Evolutionary conservation across 2,797 vertebrate genomes (phyloP), one percentile per base, ranked within the genome.

Genomic region (Phoeniculus purpureus): DNA sequence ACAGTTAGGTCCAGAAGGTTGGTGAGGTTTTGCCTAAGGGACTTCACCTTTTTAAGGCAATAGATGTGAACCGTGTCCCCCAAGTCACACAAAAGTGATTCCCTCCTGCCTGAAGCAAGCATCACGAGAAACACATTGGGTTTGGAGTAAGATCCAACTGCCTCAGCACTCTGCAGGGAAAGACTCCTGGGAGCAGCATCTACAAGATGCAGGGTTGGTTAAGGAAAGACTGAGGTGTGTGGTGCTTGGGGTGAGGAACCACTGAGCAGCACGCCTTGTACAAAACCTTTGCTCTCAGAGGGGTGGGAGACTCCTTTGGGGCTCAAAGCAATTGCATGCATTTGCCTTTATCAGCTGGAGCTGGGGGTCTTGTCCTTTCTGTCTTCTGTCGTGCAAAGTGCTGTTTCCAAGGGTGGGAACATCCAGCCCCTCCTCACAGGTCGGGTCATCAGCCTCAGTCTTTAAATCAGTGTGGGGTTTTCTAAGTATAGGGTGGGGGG

Each of bases 111-210:
- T 61, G 61, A 77, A 58, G 27, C 32, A 81, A 92, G 81, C 2
- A 6, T 50, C 55, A 86, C 84, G 45, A 84, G 80, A 93, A 95
- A 84, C 34, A 81, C 47, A 90, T 61, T 40, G 47, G 31, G 6
- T 52, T 80, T 91, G 60, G 87, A 92, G 34, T 61, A 81, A 90
- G 75, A 88, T 55, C 72, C 12, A 81, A 23, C 23, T 80, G 77
- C 80, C 51, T 91, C 74, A 65, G 32, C 91, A 76, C 84, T 83
- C 70, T 73, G 64, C 40, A 86, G 74, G 64, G 87, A 43, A 29
- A 45, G 67, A 79, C 66, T 61, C 56, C 10, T 79, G 60, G 83
- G 92, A 86, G 75, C 23, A 58, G 47, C 37, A 70, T 79, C 89
- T 82, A 81, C 10, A 58, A 81, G 78, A 23, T 50, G 27, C 1